Base-by-base conservation (phyloP, 2,797 vertebrate genomes). In the Acridotheres tristis region DNA sequence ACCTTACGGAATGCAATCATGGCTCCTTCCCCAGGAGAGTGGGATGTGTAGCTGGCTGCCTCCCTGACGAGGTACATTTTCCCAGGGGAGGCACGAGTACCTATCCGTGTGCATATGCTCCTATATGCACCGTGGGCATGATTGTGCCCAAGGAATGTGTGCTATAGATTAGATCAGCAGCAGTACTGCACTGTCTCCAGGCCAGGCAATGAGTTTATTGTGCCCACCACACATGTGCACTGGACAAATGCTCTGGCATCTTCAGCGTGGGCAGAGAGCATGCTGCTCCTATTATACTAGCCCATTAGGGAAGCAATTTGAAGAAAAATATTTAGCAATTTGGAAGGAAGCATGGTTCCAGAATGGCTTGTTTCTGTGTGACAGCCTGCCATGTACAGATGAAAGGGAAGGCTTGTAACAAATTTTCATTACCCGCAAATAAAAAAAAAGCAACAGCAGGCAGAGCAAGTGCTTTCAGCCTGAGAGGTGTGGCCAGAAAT, bases 261-360 rank as follows among this genome's bases (percentile, higher is more conserved):
- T 97, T 97, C 90, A 22, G 96, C 92, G 84, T 96, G 97, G 97
- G 97, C 97, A 98, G 97, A 97, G 95, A 98, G 97, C 97, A 97
- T 97, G 97, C 97, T 82, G 97, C 97, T 97, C 95, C 97, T 97
- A 98, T 98, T 98, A 98, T 98, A 97, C 96, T 36, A 53, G 96
- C 97, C 97, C 98, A 97, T 98, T 97, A 98, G 98, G 98, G 97
- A 98, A 98, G 98, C 97, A 95, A 97, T 98, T 98, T 97, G 97
- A 97, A 98, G 97, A 96, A 98, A 98, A 98, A 97, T 96, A 98
- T 97, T 98, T 97, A 97, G 97, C 97, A 96, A 98, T 98, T 98
- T 98, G 98, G 98, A 98, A 97, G 94, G 97, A 97, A 97, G 97
- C 87, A 89, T 97, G 97, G 96, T 88, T 97, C 96, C 96, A 88